A percentile compares a stretch with the other conserved stretches of the same genome.
Conservation (phyloP, 2,113 vertebrate species). For the Silurus meridionalis region DNA sequence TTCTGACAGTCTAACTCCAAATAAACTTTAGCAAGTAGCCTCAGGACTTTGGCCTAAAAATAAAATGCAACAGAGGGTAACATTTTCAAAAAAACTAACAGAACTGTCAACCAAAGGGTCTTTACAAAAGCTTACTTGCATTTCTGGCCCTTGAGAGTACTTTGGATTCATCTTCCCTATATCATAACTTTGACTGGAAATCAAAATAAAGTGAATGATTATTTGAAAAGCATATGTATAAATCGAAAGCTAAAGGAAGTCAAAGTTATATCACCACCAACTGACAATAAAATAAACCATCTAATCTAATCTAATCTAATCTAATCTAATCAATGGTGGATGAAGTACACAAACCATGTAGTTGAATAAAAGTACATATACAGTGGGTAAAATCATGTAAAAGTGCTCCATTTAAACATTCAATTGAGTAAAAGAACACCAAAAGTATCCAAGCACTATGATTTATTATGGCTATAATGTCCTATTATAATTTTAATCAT, state of each 20-base stretch:
- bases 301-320: neutral
- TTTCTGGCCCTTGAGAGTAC: conserved; percentile 73
- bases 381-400: no score
- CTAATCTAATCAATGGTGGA: no score
- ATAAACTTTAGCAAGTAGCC: conserved; percentile 84
- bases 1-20: conserved; percentile 78
- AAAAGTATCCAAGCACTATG: no score
- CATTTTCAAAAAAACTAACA: neutral
- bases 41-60: conserved; percentile 83
- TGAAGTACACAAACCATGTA: no score
- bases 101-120: neutral
- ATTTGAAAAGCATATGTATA: neutral
- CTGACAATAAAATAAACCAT: neutral
- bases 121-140: conserved; percentile 72
- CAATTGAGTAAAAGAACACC: no score
- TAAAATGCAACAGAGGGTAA: conserved; percentile 31
- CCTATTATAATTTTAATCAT: no score
- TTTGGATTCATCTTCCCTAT: conserved; percentile 78
- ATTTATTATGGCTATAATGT: no score
- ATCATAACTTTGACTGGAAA: conserved; percentile 86
- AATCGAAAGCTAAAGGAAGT: neutral
- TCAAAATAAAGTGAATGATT: conserved; percentile 11
- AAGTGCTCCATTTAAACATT: no score
- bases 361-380: no score
- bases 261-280: neutral